Evolutionary conservation across 2,888 invertebrate genomes (phyloP), one percentile per base, ranked within the genome.

Genomic region (Cantharis lateralis): DNA sequence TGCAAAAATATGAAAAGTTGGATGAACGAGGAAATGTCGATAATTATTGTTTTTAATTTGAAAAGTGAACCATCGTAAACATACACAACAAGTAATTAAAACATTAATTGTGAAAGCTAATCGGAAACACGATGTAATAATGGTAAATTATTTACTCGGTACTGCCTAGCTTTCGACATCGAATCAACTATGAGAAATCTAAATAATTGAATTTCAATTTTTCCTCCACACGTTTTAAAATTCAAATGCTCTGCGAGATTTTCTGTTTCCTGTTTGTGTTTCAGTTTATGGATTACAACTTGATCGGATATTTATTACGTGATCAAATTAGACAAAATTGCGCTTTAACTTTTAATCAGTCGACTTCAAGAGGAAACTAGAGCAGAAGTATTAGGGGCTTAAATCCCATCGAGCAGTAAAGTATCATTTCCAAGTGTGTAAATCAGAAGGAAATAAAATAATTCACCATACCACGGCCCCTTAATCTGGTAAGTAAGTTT

Each of bases 91-190:
- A n/a, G 64, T 66, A 66, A 66, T 66, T 66, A 66, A 66, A 66
- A 66, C 20, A 20, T 66, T 66, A 66, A 66, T 24, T 18, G 64
- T 66, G 64, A 66, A 66, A 66, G 64, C 64, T 66, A 66, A 66
- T 20, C 64, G 24, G 64, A 24, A 66, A 66, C 20, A 11, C 64
- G 10, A 66, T 66, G 48, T 48, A 48, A 48, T 48, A 48, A 32
- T 48, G 48, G 5, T 48, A n/a, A 48, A 48, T 48, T 48, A 48
- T 48, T 48, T 48, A 48, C 48, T 48, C n/a, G 48, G n/a, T 48
- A 48, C 7, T 48, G 9, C 48, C 48, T 48, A 48, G n/a, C 48
- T 48, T 48, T 48, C 48, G 48, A 48, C 48, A 48, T 48, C 48
- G 48, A 48, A 7, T n/a, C 48, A n/a, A 9, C n/a, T 48, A 48